These are phyloP conservation scores for Cotesia vestalis DNA, from an alignment of 1,140 invertebrate species.

Conservation along the genomic window DNA sequence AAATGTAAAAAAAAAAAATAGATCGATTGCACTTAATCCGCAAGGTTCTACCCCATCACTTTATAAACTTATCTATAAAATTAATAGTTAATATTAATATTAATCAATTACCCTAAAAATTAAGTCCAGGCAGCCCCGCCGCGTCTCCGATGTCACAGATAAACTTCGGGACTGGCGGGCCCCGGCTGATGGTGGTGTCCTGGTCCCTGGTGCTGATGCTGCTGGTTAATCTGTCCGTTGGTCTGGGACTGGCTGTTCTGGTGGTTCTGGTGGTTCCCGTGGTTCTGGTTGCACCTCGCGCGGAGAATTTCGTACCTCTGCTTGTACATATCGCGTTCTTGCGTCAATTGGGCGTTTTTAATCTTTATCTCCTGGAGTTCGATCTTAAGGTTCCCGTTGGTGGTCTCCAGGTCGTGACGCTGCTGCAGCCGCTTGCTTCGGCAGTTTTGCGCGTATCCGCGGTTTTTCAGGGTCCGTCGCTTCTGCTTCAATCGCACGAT, in stretches of 20 bases:
- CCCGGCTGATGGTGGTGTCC: conserved; percentile 54
- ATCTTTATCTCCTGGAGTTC: conserved; percentile 77
- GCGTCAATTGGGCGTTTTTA: conserved; percentile 75
- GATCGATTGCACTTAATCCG: conserved; percentile 12
- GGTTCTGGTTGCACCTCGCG: conserved; percentile 52
- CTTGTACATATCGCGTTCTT: conserved; percentile 80
- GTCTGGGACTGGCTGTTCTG: conserved; percentile 38
- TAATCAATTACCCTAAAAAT: conserved; percentile 42
- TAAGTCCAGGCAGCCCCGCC: conserved; percentile 57
- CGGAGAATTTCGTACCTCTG: conserved; percentile 69
- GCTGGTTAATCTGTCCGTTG: conserved; percentile 37
- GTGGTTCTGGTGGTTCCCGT: conserved; percentile 51
- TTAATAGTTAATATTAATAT: conserved; percentile 8
- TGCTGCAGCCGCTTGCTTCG: conserved; percentile 89
- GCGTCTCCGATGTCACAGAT: conserved; percentile 64
- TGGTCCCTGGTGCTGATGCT: conserved; percentile 44
- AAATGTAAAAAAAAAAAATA: conserved; percentile 9
- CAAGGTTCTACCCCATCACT: not conserved
- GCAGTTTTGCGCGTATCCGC: conserved; percentile 98
- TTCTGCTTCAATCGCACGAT: conserved; percentile 94
- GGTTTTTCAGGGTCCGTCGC: conserved; percentile 95
- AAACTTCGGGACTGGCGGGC: conserved; percentile 60
- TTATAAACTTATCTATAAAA: conserved; percentile 5
- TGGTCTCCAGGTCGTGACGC: conserved; percentile 85
- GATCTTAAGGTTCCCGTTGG: conserved; percentile 79